Evolutionary conservation across 2,888 invertebrate species (phyloP).

Genomic region (Campoletis raptor): DNA sequence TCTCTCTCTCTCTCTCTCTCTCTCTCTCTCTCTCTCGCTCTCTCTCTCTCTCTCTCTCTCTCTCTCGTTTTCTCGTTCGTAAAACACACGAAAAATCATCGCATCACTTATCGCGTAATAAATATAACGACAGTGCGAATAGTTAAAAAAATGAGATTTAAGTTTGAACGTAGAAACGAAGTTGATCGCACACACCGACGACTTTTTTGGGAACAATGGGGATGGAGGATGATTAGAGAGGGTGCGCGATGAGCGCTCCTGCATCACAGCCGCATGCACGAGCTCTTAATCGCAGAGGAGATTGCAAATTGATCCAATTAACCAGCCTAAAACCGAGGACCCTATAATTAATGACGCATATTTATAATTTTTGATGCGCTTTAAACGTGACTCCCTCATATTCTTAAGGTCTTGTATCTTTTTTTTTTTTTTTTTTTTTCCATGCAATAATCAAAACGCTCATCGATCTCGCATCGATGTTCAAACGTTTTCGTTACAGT

Average conservation of each 20-base stretch:
- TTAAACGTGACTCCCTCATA: conserved; percentile 56
- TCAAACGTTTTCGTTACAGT: conserved; percentile 22
- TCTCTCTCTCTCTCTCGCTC: conserved; percentile 44
- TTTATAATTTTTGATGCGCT: conserved; percentile 58
- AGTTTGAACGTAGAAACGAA: background rate
- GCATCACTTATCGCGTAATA: conserved; percentile 28
- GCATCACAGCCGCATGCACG: conserved; percentile 65
- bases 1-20: conserved; percentile 29
- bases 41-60: conserved; percentile 34
- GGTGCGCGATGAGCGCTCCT: conserved; percentile 55
- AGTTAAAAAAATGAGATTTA: background rate
- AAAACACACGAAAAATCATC: conserved; percentile 33
- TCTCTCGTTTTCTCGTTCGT: conserved; percentile 25
- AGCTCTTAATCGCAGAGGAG: conserved; percentile 64
- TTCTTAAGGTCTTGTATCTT: conserved; percentile 3
- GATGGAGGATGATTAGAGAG: conserved; percentile 21
- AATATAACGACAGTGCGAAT: conserved; percentile 41
- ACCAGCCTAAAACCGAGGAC: conserved; percentile 78
- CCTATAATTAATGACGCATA: conserved; percentile 67
- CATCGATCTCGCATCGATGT: conserved; percentile 30
- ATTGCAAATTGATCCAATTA: conserved; percentile 80
- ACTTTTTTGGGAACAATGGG: background rate
- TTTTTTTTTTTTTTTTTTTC: conserved; percentile 4
- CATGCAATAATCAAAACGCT: conserved; percentile 28
- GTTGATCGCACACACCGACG: background rate